phyloP scores from a whole-genome alignment of 2,888 invertebrate genomes.

The Seira sanloemensis region DNA sequence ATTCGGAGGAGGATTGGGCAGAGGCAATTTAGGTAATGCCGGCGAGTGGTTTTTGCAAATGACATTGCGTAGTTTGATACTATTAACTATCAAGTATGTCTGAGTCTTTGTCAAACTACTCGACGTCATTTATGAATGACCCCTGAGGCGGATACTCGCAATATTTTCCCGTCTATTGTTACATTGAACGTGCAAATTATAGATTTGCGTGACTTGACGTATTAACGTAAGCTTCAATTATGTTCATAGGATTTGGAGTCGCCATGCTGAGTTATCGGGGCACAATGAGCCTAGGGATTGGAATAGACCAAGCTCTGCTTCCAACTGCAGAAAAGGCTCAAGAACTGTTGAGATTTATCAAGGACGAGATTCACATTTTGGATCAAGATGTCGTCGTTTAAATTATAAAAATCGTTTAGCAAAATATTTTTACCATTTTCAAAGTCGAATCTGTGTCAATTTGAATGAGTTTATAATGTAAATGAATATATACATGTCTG shows the following conservation, averaged over 20 bases:
- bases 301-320: conserved; percentile 63
- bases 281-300: conserved; percentile 54
- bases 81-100: too few relatives aligned
- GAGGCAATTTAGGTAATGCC: conserved; percentile 62
- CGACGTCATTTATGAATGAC: too few relatives aligned
- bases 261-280: conserved; percentile 65
- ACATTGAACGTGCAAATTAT: conserved; percentile 2
- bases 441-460: too few relatives aligned
- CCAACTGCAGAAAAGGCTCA: conserved; percentile 57
- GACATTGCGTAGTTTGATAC: too few relatives aligned
- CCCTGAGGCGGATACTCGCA: too few relatives aligned
- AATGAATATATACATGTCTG: too few relatives aligned
- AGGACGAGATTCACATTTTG: conserved; percentile 60
- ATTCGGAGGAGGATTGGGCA: conserved; percentile 63
- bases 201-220: neutral
- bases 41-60: too few relatives aligned
- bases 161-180: too few relatives aligned
- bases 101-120: too few relatives aligned
- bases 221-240: neutral
- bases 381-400: conserved; percentile 48
- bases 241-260: conserved; percentile 62
- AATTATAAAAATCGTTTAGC: too few relatives aligned
- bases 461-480: too few relatives aligned
- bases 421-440: too few relatives aligned
- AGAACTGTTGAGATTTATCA: conserved; percentile 56